Evolutionary conservation across 1,140 invertebrate genomes (phyloP).

Genomic region (Polyergus mexicanus): DNA sequence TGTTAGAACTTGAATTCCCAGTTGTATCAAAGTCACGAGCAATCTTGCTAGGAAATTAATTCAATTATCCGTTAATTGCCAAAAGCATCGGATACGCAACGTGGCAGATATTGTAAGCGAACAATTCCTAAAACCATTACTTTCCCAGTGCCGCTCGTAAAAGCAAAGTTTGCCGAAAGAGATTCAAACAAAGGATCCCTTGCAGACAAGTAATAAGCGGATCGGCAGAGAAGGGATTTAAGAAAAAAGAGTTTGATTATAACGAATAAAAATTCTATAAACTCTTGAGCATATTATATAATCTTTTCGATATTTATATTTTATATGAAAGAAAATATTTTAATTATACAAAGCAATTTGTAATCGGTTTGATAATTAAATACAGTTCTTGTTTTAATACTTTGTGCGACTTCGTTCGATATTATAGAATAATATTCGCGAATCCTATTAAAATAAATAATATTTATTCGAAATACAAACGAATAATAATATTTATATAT

Average conservation of each 20-base stretch:
- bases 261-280: background rate
- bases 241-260: background rate
- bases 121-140: conserved; percentile 17
- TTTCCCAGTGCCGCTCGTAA: background rate
- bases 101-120: background rate
- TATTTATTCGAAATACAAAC: no score
- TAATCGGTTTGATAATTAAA: conserved; percentile 36
- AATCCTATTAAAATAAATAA: conserved; percentile 42
- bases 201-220: conserved; percentile 12
- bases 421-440: conserved; percentile 34
- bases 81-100: background rate
- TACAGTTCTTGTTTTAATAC: background rate
- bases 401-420: conserved; percentile 29
- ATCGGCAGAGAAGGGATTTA: background rate
- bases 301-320: background rate
- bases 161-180: conserved; percentile 18
- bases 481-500: background rate
- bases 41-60: background rate
- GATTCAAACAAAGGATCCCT: conserved; percentile 7
- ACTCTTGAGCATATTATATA: background rate
- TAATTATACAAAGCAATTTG: conserved; percentile 26
- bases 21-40: background rate
- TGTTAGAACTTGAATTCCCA: background rate
- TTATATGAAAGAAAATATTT: background rate
- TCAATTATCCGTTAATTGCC: background rate